Evolutionary conservation across 1,140 invertebrate species (phyloP), one percentile per base, ranked within the genome.

Genomic region (Choristoneura fumiferana): DNA sequence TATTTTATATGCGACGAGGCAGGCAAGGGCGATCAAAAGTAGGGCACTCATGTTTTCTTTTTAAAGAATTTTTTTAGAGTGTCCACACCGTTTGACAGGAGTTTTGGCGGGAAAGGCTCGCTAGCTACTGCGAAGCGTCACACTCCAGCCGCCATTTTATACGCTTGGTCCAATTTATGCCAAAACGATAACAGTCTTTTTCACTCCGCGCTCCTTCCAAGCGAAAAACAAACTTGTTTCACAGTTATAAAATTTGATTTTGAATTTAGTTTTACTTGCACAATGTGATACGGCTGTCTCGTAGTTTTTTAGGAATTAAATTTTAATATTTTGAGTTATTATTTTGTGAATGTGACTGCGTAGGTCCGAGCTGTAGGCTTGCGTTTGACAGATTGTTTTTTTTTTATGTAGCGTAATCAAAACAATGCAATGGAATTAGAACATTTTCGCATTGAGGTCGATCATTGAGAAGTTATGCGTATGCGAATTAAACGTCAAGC

Each of bases 21-120:
- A 69, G 40, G 73, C 67, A 35, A 82, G 15, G 54, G 70, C 68
- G 18, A 85, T 53, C 33, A 88, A 52, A 29, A 88, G 57, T 52
- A 88, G 69, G 55, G 74, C 82, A 87, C 84, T 87, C 85, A 87
- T 88, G 72, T 76, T 81, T 69, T 43, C 67, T 72, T 75, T 74
- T 64, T 58, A 83, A 76, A 76, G 72, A 80, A 78, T 75, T 75
- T 83, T 80, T 64, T 60, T 64, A 49, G 80, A 86, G 79, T 80
- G 73, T 54, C 77, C 69, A 76, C 76, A 70, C 73, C 65, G 61
- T 49, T 64, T 73, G 74, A 73, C 67, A 73, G 73, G 68, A 70
- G 74, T 68, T 74, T 70, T 76, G 81, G 77, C 70, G 73, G 73
- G 73, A 76, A 70, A 56, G 63, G 69, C 38, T 71, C 64, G 70